Evolutionary conservation across 1,140 invertebrate species (phyloP).

Genomic region (Maniola jurtina): DNA sequence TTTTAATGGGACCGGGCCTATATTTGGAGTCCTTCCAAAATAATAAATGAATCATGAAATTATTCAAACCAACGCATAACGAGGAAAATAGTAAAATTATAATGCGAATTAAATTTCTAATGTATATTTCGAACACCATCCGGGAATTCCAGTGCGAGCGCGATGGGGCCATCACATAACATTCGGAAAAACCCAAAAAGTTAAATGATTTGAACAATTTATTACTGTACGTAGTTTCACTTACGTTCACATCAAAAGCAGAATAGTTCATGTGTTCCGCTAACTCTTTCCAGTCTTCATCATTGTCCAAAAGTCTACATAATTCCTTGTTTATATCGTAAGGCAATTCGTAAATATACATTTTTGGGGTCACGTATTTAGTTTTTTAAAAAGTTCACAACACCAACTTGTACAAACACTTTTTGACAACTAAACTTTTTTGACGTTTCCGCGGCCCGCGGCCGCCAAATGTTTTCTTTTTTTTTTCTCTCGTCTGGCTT

Average conservation of each 20-base stretch:
- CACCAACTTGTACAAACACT: slow-evolving; percentile 3
- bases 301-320: slow-evolving; percentile 87
- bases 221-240: slow-evolving; percentile 29
- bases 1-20: neutral
- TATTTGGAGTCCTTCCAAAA: slow-evolving; percentile 7
- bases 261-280: slow-evolving; percentile 80
- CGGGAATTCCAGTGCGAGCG: slow-evolving; percentile 21
- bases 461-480: too few species aligned
- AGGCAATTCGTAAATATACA: slow-evolving; percentile 88
- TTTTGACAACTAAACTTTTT: slow-evolving; percentile 27
- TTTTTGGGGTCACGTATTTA: slow-evolving; percentile 39
- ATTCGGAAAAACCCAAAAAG: slow-evolving; percentile 44
- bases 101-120: neutral
- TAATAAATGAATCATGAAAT: slow-evolving; percentile 5
- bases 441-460: neutral
- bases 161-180: slow-evolving; percentile 12
- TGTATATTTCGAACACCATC: neutral
- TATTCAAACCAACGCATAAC: neutral
- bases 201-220: slow-evolving; percentile 14
- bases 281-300: slow-evolving; percentile 89
- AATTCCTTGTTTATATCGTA: slow-evolving; percentile 83
- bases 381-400: neutral
- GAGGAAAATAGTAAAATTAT: neutral
- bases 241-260: slow-evolving; percentile 79
- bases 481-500: too few species aligned